Evolutionary conservation across 2,888 invertebrate genomes (phyloP).

Genomic region (Macrosoma leucophasiata): DNA sequence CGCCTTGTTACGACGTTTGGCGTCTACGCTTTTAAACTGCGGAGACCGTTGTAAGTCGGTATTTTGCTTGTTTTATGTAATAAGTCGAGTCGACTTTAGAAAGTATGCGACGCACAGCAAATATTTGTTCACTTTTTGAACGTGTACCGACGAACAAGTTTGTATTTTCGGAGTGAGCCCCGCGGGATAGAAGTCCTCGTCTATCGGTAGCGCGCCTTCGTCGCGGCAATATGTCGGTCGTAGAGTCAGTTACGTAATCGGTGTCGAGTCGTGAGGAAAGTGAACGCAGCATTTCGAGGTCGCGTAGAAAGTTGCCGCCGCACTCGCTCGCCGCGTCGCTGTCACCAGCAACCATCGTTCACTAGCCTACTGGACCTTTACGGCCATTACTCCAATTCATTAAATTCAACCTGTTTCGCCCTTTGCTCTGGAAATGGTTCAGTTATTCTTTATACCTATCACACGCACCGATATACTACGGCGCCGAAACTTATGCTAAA

Average conservation of each 20-base stretch:
- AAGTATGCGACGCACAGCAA: background rate
- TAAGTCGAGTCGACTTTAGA: background rate
- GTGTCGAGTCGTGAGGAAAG: constrained; percentile 69
- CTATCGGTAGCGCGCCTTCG: constrained; percentile 34
- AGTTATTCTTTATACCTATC: background rate
- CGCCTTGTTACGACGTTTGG: too few relatives aligned
- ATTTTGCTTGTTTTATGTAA: constrained; percentile 5
- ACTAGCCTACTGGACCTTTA: constrained; percentile 29
- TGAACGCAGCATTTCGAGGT: constrained; percentile 74
- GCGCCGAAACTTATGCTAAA: constrained; percentile 25
- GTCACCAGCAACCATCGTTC: constrained; percentile 33
- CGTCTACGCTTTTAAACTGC: too few relatives aligned
- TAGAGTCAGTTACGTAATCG: constrained; percentile 66
- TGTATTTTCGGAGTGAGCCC: constrained; percentile 31
- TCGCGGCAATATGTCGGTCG: constrained; percentile 60
- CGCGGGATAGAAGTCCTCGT: constrained; percentile 25
- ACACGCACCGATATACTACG: background rate
- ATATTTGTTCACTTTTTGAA: constrained; percentile 11
- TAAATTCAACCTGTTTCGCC: constrained; percentile 7
- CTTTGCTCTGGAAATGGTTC: constrained; percentile 1
- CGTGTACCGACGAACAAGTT: constrained; percentile 29
- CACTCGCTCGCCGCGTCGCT: constrained; percentile 40
- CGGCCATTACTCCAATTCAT: constrained; percentile 24
- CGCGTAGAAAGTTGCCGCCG: constrained; percentile 69
- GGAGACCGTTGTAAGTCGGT: too few relatives aligned